Base-by-base conservation (phyloP, 2,888 invertebrate species). In the Andrena hattorfiana region DNA sequence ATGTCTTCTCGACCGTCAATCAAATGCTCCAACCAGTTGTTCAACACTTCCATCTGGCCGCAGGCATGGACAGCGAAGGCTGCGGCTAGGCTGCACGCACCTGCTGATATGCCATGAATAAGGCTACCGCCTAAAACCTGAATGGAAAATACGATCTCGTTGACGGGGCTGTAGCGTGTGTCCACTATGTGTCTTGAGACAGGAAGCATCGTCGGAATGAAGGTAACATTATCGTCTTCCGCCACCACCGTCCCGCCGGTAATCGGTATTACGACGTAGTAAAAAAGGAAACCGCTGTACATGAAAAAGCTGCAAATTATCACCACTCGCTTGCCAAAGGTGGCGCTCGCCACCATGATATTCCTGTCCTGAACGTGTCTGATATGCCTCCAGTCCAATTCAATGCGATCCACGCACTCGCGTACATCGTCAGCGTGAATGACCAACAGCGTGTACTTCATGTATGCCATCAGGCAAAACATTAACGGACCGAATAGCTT, bases 261-360 rank as follows among this genome's bases (percentile, higher is more conserved):
- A 2, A 88, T 66, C 0, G 89, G 89, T 23, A 83, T 1, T 0
- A 69, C 73, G 0, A 88, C 35, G 6, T 86, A 87, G 7, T 87
- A 90, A 1, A 85, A 86, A 7, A 79, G 59, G 0, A 72, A 81
- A 32, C 87, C 84, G 3, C 83, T 69, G 68, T 87, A 91, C 81
- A 90, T 85, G 35, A 87, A 89, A 0, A 70, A 42, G 0, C 82
- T 66, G 16, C 60, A 8, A 89, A 92, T 92, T 89, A 81, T 89
- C 70, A 93, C 80, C 86, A 42, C 90, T 87, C 54, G 71, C 13
- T 90, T 90, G 7, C 87, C 82, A 2, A 86, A 63, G 91, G 78
- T 88, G 0, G 90, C 92, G 32, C 87, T 88, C 2, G 20, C 63
- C 2, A 86, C 32, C 91, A 93, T 92, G 6, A 92, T 85, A 0